Base-by-base conservation (phyloP, 2,797 vertebrate genomes). In the Diceros bicornis region DNA sequence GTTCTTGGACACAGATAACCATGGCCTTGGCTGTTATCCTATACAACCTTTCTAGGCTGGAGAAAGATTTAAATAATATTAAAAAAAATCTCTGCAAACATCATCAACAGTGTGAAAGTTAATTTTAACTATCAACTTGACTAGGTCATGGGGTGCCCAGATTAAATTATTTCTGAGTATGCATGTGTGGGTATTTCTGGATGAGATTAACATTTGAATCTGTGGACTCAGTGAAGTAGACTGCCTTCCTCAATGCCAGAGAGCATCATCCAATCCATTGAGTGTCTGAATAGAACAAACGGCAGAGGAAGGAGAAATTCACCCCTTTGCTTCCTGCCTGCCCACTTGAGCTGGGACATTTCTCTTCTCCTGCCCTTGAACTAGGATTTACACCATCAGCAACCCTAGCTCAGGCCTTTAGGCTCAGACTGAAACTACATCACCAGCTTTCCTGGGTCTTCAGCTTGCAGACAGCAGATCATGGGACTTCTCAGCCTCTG, bases 21-120 rank as follows among this genome's bases (percentile, higher is more conserved):
- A 3, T 41, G n/a, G 18, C 21, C 34, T n/a, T 64, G 57, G 37
- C 29, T 62, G 1, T 44, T 41, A 6, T 88, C 57, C 81, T 44
- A 62, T 27, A 52, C 83, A 94, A 34, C 2, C 7, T 50, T 75
- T 79, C 44, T 23, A 66, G 66, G 37, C 55, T 86, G 41, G 66
- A 94, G 20, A 12, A 62, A 71, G 11, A 95, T 23, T 92, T 55
- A 87, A 86, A 66, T 75, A 69, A 74, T 34, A 68, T 82, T 66
- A 25, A 6, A 37, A 55, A 55, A 71, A 34, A 50, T 64, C 4
- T 57, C 57, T 92, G 17, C 34, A 27, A 75, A 44, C 4, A 12
- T 69, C n/a, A 71, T 68, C 57, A 82, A 68, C 44, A 66, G 7
- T n/a, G 14, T n/a, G 61, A 88, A 89, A 61, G 69, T 69, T 69